These are phyloP conservation scores for Aphrophora alni DNA, from an alignment of 2,888 invertebrate species.

Conservation along the genomic window DNA sequence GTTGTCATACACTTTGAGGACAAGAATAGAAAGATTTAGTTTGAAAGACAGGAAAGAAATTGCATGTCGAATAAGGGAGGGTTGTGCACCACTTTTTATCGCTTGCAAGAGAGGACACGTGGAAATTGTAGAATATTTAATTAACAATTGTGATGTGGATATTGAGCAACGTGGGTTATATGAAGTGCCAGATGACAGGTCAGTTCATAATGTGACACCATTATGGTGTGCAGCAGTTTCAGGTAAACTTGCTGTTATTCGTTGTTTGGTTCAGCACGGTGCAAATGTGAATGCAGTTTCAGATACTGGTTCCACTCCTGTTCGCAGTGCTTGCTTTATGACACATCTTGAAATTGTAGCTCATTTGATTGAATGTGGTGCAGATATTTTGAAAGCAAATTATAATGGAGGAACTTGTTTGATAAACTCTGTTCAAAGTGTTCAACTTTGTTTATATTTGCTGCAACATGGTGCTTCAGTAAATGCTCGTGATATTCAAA, in stretches of 20 bases:
- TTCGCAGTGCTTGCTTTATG: conserved; percentile 93
- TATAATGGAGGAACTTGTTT: conserved; percentile 93
- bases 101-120: conserved; percentile 80
- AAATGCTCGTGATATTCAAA: conserved; percentile 87
- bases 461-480: conserved; percentile 81
- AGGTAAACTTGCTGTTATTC: conserved; percentile 78
- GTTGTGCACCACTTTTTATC: conserved; percentile 82
- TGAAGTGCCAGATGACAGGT: conserved; percentile 82
- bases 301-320: conserved; percentile 85
- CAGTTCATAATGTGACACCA: conserved; percentile 83
- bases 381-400: conserved; percentile 84
- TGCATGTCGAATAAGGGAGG: conserved; percentile 72
- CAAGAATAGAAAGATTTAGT: conserved; percentile 64
- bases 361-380: conserved; percentile 77
- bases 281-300: conserved; percentile 87
- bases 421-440: conserved; percentile 91
- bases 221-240: conserved; percentile 93
- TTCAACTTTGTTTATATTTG: conserved; percentile 78
- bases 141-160: conserved; percentile 81
- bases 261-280: conserved; percentile 77
- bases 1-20: conserved; percentile 63
- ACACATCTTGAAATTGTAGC: conserved; percentile 82
- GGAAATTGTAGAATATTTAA: conserved; percentile 85
- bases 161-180: conserved; percentile 86
- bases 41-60: conserved; percentile 69